Conservation (phyloP, 2,797 vertebrate species). For the Propithecus perrieri region DNA sequence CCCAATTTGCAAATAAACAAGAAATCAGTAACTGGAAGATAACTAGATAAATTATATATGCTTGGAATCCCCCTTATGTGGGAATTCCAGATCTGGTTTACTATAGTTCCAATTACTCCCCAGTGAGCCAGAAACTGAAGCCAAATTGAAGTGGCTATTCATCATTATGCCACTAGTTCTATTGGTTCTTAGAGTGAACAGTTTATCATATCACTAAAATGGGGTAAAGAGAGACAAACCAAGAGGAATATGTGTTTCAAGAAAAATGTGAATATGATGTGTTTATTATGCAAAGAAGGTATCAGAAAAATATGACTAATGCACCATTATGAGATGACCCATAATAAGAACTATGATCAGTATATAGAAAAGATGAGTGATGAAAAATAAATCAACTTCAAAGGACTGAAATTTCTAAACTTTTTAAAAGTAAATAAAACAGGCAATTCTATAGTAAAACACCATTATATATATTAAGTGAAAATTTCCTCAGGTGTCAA, state of each 20-base stretch:
- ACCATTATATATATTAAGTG: background rate
- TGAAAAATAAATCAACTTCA: constrained; percentile 30
- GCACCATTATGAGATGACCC: background rate
- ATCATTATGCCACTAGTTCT: background rate
- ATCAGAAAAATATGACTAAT: background rate
- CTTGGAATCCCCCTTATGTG: background rate
- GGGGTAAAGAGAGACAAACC: background rate
- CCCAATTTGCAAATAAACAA: background rate
- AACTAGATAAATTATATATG: background rate
- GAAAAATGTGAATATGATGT: background rate
- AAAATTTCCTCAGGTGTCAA: constrained; percentile 42
- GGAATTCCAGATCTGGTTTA: background rate
- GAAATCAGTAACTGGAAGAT: background rate
- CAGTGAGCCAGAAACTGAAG: background rate
- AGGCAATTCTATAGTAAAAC: background rate
- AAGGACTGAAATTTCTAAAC: background rate
- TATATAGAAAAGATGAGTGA: background rate
- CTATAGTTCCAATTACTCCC: background rate
- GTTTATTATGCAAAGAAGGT: background rate
- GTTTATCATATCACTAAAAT: background rate
- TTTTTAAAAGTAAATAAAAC: constrained; percentile 3
- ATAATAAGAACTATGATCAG: background rate
- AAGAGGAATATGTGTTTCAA: background rate
- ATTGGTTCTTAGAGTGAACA: background rate
- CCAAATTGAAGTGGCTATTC: background rate